Base-by-base conservation (phyloP, 2,888 invertebrate species). In the Brachyptera risi region DNA sequence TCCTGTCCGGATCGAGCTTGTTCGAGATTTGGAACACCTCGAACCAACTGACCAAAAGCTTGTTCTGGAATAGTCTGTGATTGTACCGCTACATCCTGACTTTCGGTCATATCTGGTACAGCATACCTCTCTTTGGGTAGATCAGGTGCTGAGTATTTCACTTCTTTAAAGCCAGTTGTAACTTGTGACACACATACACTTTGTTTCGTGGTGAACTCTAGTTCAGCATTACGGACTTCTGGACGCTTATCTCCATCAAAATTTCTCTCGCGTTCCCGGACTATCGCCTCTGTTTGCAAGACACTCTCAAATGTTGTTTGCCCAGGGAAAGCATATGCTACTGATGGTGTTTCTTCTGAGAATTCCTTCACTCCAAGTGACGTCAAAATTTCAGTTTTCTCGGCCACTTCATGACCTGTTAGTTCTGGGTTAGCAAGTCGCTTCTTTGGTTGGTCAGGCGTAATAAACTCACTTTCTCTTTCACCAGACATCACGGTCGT, bases 341-440 rank as follows among this genome's bases (percentile, higher is more conserved):
- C 67, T 24, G 71, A 67, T 44, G 68, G 72, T 63, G 71, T 47
- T 23, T 61, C 49, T 15, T 63, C 42, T 31, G 15, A 57, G 11
- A 65, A 49, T 57, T 67, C 65, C 37, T 58, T 77, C n/a, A 76
- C 73, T 68, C 77, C 75, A 24, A 78, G 74, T 58, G 77, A 75
- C 13, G 82, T 70, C 49, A 80, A 73, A 27, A 82, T 74, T 79
- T 86, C 80, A 66, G 78, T 80, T 57, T 79, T 79, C 59, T 84
- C 72, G 15, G 86, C 85, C 68, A 85, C 82, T 65, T 74, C 76
- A 65, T 80, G 78, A 13, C 80, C 75, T 49, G 79, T 71, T 51
- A 85, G 70, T 58, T 81, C 78, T 23, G 80, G 61, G 58, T 74
- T 78, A 19, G 86, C 86, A 69, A 74, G 79, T 35, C 73, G 76